Evolutionary conservation across 2,797 vertebrate genomes (phyloP), one percentile per base, ranked within the genome.

Genomic region (Lithobates sylvaticus): DNA sequence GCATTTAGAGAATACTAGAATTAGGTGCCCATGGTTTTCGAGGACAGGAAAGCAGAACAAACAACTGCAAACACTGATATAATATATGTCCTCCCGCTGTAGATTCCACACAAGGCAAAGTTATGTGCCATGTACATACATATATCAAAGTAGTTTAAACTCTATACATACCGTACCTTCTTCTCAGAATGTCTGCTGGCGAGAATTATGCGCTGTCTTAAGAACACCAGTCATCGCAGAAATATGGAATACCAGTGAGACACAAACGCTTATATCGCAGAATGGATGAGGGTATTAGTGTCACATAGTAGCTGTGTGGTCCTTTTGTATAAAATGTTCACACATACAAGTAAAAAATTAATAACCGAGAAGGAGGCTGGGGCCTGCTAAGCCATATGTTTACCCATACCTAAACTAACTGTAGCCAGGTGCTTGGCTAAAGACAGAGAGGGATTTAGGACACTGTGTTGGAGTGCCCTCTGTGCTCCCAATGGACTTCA

Each of bases 301-400:
- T 10, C 39, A 39, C 39, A 39, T 10, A 39, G 39, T 39, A 9
- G 9, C 42, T 75, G n/a, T 34, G 39, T 84, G 76, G 15, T 68
- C 68, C 42, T 67, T 65, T 68, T 50, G 69, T n/a, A 85, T 69
- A 68, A 85, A 80, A 74, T 85, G 77, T 85, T 78, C 71, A 7
- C 9, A 76, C 47, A 13, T 16, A 47, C n/a, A 73, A 78, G 72
- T 78, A 67, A 47, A 50, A 34, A 72, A 58, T 16, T 10, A 12
- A 23, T 58, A 74, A 29, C 27, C 32, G 47, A 36, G 39, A 39
- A 39, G 6, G 39, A 61, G 18, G 23, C 12, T 9, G 2, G 29
- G 32, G 9, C 39, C 23, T 23, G 27, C n/a, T 16, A 1, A 9
- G 5, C n/a, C 3, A 9, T 4, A 8, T 29, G 68, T 29, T 84